Evolutionary conservation across 2,888 invertebrate species (phyloP).

Genomic region (Onthophagus sagittarius): DNA sequence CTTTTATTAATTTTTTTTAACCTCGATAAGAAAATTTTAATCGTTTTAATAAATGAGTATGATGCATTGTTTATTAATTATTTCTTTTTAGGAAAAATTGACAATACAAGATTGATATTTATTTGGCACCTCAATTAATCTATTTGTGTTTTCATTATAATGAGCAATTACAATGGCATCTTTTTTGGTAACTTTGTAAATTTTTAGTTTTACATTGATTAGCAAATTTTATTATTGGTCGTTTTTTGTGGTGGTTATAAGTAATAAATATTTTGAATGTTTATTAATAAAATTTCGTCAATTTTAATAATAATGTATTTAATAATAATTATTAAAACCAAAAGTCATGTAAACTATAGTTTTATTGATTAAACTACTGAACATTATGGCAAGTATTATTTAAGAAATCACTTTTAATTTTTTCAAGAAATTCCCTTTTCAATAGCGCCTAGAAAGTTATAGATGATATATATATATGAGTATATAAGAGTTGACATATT

Average conservation of each 20-base stretch:
- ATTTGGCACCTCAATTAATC: conserved; percentile 35
- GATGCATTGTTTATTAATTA: not conserved
- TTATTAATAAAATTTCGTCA: too few relatives aligned
- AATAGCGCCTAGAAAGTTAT: too few relatives aligned
- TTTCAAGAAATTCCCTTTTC: too few relatives aligned
- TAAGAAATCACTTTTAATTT: too few relatives aligned
- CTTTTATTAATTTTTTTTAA: not conserved
- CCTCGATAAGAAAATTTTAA: not conserved
- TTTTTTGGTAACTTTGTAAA: not conserved
- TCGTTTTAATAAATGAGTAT: not conserved
- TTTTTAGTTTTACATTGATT: not conserved
- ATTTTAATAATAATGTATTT: too few relatives aligned
- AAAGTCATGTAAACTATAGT: too few relatives aligned
- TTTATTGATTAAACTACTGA: too few relatives aligned
- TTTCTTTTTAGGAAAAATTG: not conserved
- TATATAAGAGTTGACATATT: too few relatives aligned
- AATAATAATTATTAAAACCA: too few relatives aligned
- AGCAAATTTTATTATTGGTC: not conserved
- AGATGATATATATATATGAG: too few relatives aligned
- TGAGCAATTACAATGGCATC: conserved; percentile 30
- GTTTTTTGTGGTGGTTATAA: not conserved
- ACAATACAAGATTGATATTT: conserved; percentile 33
- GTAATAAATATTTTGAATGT: not conserved
- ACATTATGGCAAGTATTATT: too few relatives aligned
- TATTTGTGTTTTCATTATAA: conserved; percentile 4